Conservation (phyloP, 2,888 invertebrate genomes). For the Macrophya alboannulata region DNA sequence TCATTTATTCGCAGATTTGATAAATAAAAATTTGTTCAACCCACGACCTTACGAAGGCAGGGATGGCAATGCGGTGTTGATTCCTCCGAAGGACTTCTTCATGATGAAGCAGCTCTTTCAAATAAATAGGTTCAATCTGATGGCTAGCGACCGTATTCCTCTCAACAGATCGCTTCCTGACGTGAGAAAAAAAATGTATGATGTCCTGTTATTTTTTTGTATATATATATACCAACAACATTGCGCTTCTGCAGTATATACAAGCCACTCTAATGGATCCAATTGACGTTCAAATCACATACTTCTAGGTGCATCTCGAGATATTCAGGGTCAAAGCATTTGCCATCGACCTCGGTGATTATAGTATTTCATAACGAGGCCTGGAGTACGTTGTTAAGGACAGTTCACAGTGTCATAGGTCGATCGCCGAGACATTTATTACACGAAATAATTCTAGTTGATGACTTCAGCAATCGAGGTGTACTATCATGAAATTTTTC, state of each 20-base stretch:
- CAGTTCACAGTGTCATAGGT: constrained; percentile 96
- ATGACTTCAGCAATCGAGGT: constrained; percentile 95
- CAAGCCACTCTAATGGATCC: background rate
- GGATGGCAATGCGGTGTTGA: constrained; percentile 90
- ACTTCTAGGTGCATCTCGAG: constrained; percentile 84
- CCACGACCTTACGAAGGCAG: constrained; percentile 89
- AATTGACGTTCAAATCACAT: constrained; percentile 41
- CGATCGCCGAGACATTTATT: constrained; percentile 91
- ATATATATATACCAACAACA: background rate
- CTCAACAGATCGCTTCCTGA: constrained; percentile 93
- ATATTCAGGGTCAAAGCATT: constrained; percentile 82
- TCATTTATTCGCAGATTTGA: constrained; percentile 81
- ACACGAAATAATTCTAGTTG: constrained; percentile 93
- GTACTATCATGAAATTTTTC: constrained; percentile 63
- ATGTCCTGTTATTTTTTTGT: constrained; percentile 41
- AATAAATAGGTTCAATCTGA: constrained; percentile 93
- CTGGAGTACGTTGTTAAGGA: constrained; percentile 97
- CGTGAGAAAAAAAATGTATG: constrained; percentile 90
- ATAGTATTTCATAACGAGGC: constrained; percentile 99
- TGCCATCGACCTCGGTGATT: constrained; percentile 95
- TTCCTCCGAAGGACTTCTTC: constrained; percentile 88
- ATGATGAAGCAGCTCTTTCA: constrained; percentile 91
- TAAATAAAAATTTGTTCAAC: constrained; percentile 90
- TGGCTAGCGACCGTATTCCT: constrained; percentile 94
- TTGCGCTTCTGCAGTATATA: background rate